Base-by-base conservation (phyloP, 2,888 invertebrate species). In the Biston stratarius region DNA sequence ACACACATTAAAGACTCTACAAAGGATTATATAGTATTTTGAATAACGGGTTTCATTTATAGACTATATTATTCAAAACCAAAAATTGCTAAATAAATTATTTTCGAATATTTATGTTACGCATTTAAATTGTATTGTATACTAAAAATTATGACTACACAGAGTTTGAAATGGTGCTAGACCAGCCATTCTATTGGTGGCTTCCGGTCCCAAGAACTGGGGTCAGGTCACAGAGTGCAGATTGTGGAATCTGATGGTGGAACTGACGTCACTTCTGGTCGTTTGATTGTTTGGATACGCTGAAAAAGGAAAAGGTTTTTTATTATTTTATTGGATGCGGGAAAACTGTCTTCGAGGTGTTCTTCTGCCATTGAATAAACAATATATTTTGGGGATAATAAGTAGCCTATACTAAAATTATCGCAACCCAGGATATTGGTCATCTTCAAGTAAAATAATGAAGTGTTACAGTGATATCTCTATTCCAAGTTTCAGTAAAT, bases 101-200 rank as follows among this genome's bases (percentile, higher is more conserved):
- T 47, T 38, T 64, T 10, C 12, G 40, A 56, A 34, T 49, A 49
- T 12, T 7, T 48, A 36, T 24, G 15, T 51, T 33, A 40, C 10
- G 5, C 11, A 44, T 42, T 14, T 14, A 14, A 33, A 24, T 24
- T 33, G 15, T 33, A 5, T 24, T 24, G 24, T 5, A 12, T 57
- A 12, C 11, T n/a, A 34, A 51, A 34, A 51, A 0, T 7, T 49
- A 51, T 9, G 40, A 12, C n/a, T n/a, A n/a, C n/a, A n/a, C 24
- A 47, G 6, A 42, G 8, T 40, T 8, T 24, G 34, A 36, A 24
- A 34, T 33, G 42, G 61, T 61, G 10, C 76, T 79, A 94, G 6
- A 94, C 94, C 14, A 94, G 90, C 94, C 94, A 94, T 81, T 94
- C 94, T 36, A 92, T 73, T 2, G 84, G 83, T 36, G 88, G 86